Evolutionary conservation across 1,140 invertebrate species (phyloP).

Genomic region (Thaumetopoea pityocampa): DNA sequence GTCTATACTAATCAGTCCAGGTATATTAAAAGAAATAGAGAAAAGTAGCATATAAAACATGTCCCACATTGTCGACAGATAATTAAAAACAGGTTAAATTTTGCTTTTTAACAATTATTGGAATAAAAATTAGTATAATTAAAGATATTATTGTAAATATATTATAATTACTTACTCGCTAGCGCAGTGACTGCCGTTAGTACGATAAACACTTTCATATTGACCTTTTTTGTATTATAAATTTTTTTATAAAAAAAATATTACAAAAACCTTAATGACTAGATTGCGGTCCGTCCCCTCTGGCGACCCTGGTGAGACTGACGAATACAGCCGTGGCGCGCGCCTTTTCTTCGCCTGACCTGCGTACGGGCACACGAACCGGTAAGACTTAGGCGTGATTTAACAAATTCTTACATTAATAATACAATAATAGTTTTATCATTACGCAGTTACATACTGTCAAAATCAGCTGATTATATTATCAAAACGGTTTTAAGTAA

Average conservation of each 20-base stretch:
- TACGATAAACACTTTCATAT: constrained; percentile 72
- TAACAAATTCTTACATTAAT: constrained; percentile 56
- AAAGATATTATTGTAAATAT: too few relatives aligned
- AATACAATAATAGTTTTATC: constrained; percentile 44
- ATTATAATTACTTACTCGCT: constrained; percentile 56
- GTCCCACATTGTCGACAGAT: too few relatives aligned
- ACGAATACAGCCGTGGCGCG: constrained; percentile 52
- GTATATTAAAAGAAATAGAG: too few relatives aligned
- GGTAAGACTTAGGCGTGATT: constrained; percentile 62
- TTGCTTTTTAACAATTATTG: too few relatives aligned
- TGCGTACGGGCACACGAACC: constrained; percentile 57
- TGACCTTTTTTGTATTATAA: constrained; percentile 58
- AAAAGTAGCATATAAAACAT: too few relatives aligned
- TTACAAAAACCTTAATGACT: constrained; percentile 61
- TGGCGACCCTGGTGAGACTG: constrained; percentile 64
- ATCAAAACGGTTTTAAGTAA: constrained; percentile 1
- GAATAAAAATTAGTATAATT: too few relatives aligned
- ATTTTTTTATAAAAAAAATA: constrained; percentile 39
- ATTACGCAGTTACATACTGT: constrained; percentile 28
- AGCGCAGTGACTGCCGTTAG: constrained; percentile 58
- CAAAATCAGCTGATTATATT: constrained; percentile 22
- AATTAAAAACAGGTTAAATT: too few relatives aligned
- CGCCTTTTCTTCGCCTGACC: constrained; percentile 67
- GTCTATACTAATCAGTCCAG: too few relatives aligned
- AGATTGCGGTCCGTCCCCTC: constrained; percentile 63